Evolutionary conservation across 2,888 invertebrate genomes (phyloP).

Genomic region (Microplitis manilae): DNA sequence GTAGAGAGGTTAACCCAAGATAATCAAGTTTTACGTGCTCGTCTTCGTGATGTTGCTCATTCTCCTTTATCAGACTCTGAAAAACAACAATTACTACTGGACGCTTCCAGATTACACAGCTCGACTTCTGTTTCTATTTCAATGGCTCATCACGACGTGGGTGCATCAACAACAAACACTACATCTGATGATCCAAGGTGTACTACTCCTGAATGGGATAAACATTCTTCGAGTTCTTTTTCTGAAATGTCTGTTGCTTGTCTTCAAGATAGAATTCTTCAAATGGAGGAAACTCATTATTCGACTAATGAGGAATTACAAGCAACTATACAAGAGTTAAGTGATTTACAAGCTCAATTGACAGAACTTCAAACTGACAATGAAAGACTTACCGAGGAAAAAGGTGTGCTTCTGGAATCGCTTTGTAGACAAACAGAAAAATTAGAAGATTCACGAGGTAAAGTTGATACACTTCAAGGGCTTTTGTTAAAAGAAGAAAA

Average conservation of each 20-base stretch:
- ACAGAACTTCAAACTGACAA: slow-evolving; percentile 91
- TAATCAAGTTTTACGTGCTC: slow-evolving; percentile 82
- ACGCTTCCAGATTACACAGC: slow-evolving; percentile 81
- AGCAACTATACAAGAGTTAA: slow-evolving; percentile 93
- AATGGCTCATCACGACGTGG: slow-evolving; percentile 62
- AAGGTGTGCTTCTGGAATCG: slow-evolving; percentile 90
- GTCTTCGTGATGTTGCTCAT: slow-evolving; percentile 84
- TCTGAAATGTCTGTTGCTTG: slow-evolving; percentile 94
- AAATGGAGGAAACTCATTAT: slow-evolving; percentile 91
- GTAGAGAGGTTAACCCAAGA: slow-evolving; percentile 82
- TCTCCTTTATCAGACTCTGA: slow-evolving; percentile 88
- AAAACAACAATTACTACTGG: slow-evolving; percentile 85
- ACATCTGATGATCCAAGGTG: slow-evolving; percentile 77
- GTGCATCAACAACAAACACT: slow-evolving; percentile 48
- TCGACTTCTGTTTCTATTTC: slow-evolving; percentile 88
- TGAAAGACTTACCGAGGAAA: slow-evolving; percentile 89
- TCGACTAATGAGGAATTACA: slow-evolving; percentile 94
- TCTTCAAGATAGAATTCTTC: slow-evolving; percentile 92
- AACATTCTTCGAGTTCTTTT: slow-evolving; percentile 87
- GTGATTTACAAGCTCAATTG: slow-evolving; percentile 86
- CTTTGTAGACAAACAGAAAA: slow-evolving; percentile 93
- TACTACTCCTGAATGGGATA: slow-evolving; percentile 91
- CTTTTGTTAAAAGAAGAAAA: slow-evolving; percentile 81
- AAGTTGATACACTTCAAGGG: slow-evolving; percentile 88
- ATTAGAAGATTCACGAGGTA: slow-evolving; percentile 87